Base-by-base conservation (phyloP, 2,888 invertebrate species). In the Euclidia mi region DNA sequence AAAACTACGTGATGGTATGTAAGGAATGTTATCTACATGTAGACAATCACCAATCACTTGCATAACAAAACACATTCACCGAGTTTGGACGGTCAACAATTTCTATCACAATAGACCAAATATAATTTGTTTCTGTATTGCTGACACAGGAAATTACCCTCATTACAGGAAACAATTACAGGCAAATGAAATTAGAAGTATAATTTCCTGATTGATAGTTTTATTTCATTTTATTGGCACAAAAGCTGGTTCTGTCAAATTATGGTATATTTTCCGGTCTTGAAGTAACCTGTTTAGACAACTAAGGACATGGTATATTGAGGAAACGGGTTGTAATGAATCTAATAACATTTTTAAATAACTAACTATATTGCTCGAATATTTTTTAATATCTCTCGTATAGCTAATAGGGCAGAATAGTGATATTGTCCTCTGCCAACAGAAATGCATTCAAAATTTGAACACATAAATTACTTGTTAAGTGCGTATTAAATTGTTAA, bases 91-190 rank as follows among this genome's bases (percentile, higher is more conserved):
- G 11, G n/a, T 12, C 3, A 34, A 40, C 11, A 59, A 59, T 42
- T 37, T 29, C 11, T 14, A 65, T 44, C 41, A 53, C 25, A 57
- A 48, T 20, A 34, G 10, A 14, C 18, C n/a, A 11, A 4, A 47
- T 18, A 12, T 37, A 45, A 44, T 37, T 32, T 11, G 2, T 43
- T 55, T 37, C 20, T 46, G 50, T 35, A 34, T 28, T 20, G 66
- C 46, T 29, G 12, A 20, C 57, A 10, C 53, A 51, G 55, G 50
- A 55, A 51, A 55, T 47, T 29, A 18, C 17, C 6, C 25, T 37
- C n/a, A 51, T 49, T 56, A 38, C 38, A 58, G 74, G 71, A 74
- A 74, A 66, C 50, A 59, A 69, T 74, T 72, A 66, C 53, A 9
- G 7, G 1, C 17, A 49, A 58, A 59, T 55, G 20, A 46, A 59